phyloP scores from a whole-genome alignment of 64 coral and sea anemone species.

The Anthopleura sola region DNA sequence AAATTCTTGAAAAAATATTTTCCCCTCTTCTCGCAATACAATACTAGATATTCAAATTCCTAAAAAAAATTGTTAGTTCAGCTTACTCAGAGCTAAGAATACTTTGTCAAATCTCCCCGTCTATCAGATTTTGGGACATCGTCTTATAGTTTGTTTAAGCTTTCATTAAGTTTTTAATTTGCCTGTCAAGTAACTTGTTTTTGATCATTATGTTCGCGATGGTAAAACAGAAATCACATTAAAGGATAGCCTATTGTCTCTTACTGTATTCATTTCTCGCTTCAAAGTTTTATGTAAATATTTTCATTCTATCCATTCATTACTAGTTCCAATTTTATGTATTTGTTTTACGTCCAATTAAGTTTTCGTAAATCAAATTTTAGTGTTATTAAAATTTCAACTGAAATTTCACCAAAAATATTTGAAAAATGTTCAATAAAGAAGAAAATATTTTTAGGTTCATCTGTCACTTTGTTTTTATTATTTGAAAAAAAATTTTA shows the following conservation, averaged over 20 bases:
- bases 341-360: too few species aligned
- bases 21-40: background rate
- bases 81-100: too few species aligned
- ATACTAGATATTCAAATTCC: too few species aligned
- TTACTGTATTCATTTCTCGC: background rate
- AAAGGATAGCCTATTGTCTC: background rate
- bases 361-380: too few species aligned
- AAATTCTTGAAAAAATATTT: too few species aligned
- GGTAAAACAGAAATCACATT: background rate
- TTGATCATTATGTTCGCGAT: background rate
- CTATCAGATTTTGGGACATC: background rate
- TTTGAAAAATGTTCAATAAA: too few species aligned
- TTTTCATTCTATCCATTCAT: too few species aligned
- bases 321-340: too few species aligned
- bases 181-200: background rate
- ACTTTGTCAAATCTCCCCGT: background rate
- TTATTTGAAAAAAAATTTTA: background rate
- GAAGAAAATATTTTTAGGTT: too few species aligned
- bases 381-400: too few species aligned
- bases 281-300: background rate
- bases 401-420: too few species aligned
- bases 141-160: background rate
- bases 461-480: background rate
- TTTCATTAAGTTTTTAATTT: conserved; percentile 8
- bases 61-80: too few species aligned